Conservation (phyloP, 2,888 invertebrate species). For the Lepidocyrtinus sp. region DNA sequence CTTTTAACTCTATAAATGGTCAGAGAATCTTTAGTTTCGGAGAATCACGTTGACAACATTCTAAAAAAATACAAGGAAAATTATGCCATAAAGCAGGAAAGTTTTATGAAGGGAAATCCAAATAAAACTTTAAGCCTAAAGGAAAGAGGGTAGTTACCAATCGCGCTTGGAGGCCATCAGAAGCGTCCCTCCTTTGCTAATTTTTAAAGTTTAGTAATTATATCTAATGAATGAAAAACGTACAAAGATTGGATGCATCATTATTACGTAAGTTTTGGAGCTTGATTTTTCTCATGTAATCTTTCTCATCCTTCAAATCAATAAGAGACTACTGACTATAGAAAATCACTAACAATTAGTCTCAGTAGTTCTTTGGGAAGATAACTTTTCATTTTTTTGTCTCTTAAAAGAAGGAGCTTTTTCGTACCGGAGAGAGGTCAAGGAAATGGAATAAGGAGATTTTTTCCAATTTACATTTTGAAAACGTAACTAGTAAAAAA, state of each 20-base stretch:
- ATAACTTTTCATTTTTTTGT: not conserved
- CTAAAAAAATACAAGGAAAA: not conserved
- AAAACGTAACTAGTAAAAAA: no score
- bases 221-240: not conserved
- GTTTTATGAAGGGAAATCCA: not conserved
- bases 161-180: not conserved
- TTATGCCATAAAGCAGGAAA: not conserved
- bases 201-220: conserved; percentile 2
- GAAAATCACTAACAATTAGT: not conserved
- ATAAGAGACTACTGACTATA: not conserved
- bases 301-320: conserved; percentile 1
- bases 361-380: no score
- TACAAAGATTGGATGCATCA: not conserved
- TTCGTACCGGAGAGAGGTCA: conserved; percentile 11
- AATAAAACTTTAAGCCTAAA: not conserved
- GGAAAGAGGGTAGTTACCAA: not conserved
- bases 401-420: conserved; percentile 1
- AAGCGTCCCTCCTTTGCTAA: not conserved
- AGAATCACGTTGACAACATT: no score
- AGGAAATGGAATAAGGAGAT: not conserved
- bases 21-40: conserved; percentile 16
- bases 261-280: not conserved
- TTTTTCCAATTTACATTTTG: not conserved
- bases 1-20: no score
- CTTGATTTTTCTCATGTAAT: not conserved